Base-by-base conservation (phyloP, 2,113 vertebrate genomes). In the Crotalus horridus region DNA sequence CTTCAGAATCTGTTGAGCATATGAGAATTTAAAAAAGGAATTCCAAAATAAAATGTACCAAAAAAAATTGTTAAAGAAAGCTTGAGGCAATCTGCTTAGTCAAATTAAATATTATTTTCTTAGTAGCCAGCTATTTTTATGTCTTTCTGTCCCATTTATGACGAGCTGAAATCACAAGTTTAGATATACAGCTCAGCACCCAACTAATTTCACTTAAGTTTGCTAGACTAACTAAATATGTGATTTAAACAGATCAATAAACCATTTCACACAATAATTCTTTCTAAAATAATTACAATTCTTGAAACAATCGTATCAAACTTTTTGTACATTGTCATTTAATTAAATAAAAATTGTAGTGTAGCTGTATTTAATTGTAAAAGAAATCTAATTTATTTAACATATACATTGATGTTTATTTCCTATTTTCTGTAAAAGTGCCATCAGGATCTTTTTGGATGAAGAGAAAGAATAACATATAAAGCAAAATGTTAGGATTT, bases 1-100 rank as follows among this genome's bases (percentile, higher is more conserved):
- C 99, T 94, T 99, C 99, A 96, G 99, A 99, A 97, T 98, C 99
- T 99, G 97, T 95, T 95, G 96, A 97, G 97, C 96, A 98, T 95
- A 98, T 97, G 96, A 98, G 97, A 98, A 97, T 98, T 97, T 96
- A 97, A 97, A 97, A 97, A 95, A 97, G 97, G 95, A 95, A 95
- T 97, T 97, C 97, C 96, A 92, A 97, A 96, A 97, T 95, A 97
- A 98, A 98, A 86, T 97, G 96, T 98, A 97, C 97, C 97, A 97
- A 95, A 97, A 97, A 97, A 96, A 97, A 95, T 94, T 89, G 95
- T 95, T n/a, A 81, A 64, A 90, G 64, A 93, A 90, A 89, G 81
- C 89, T 94, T 96, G 96, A 96, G 96, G 96, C 46, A 87, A 94
- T 59, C 94, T 97, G 94, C 93, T 97, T 96, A 96, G 64, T 53